Evolutionary conservation across 2,797 vertebrate genomes (phyloP).

Genomic region (Rhabdomys pumilio): DNA sequence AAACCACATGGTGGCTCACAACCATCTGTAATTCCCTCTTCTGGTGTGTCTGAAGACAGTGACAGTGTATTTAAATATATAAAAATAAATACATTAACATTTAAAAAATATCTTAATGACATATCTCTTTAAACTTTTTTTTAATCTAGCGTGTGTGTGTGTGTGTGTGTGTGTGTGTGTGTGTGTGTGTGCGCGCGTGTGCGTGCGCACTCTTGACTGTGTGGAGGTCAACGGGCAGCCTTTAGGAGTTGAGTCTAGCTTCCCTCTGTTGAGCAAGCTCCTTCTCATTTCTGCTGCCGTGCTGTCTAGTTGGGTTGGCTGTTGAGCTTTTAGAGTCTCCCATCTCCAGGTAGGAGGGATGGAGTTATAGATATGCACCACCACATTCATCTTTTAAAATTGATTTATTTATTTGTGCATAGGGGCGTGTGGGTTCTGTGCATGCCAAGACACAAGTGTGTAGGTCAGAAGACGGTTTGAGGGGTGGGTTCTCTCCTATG

Average conservation of each 20-base stretch:
- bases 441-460: background rate
- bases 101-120: too few species aligned
- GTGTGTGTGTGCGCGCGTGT: background rate
- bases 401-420: background rate
- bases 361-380: background rate
- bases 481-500: background rate
- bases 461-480: background rate
- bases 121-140: background rate
- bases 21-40: too few species aligned
- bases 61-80: too few species aligned
- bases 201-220: accelerated
- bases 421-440: background rate
- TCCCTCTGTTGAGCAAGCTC: background rate
- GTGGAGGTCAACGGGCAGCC: background rate
- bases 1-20: too few species aligned
- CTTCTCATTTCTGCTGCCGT: background rate
- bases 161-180: background rate
- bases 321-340: background rate
- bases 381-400: background rate
- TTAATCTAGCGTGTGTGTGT: too few species aligned
- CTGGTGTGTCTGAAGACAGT: too few species aligned
- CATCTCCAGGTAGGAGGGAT: background rate
- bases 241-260: background rate
- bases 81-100: too few species aligned
- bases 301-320: background rate